Evolutionary conservation across 2,113 vertebrate genomes (phyloP).

Genomic region (Gobius niger): DNA sequence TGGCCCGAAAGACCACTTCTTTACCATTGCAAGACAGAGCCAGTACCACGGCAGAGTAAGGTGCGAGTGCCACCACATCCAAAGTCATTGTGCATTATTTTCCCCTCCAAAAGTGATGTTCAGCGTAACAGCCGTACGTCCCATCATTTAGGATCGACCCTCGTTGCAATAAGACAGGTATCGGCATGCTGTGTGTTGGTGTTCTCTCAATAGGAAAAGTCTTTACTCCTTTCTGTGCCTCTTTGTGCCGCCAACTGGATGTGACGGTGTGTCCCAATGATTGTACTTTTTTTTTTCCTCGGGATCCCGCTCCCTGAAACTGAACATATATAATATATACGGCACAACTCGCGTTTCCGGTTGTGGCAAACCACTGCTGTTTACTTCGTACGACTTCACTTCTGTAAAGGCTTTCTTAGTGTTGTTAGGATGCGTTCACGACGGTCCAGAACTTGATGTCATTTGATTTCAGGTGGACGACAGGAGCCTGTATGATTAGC

Average conservation of each 20-base stretch:
- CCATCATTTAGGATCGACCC: too few relatives aligned
- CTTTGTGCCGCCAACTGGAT: conserved; percentile 16
- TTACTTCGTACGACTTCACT: not conserved
- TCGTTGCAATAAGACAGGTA: too few relatives aligned
- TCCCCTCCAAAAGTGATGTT: too few relatives aligned
- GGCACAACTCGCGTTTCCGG: conserved; percentile 11
- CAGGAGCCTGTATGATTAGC: too few relatives aligned
- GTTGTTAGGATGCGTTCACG: not conserved
- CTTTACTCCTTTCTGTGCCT: conserved; percentile 28
- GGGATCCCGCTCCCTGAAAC: conserved; percentile 2
- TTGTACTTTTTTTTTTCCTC: conserved; percentile 27
- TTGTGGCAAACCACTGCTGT: not conserved
- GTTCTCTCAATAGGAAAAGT: not conserved
- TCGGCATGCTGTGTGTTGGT: not conserved
- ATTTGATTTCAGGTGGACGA: too few relatives aligned
- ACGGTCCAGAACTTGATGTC: too few relatives aligned
- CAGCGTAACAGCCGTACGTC: too few relatives aligned
- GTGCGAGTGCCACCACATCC: too few relatives aligned
- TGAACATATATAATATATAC: conserved; percentile 4
- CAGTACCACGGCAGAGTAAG: too few relatives aligned
- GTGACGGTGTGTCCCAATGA: conserved; percentile 20
- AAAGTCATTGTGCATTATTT: too few relatives aligned
- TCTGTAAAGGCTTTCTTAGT: not conserved
- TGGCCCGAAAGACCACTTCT: too few relatives aligned
- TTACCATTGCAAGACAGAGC: too few relatives aligned